These are phyloP conservation scores for Clarias gariepinus DNA, from an alignment of 2,113 vertebrate genomes.

Conservation along the genomic window DNA sequence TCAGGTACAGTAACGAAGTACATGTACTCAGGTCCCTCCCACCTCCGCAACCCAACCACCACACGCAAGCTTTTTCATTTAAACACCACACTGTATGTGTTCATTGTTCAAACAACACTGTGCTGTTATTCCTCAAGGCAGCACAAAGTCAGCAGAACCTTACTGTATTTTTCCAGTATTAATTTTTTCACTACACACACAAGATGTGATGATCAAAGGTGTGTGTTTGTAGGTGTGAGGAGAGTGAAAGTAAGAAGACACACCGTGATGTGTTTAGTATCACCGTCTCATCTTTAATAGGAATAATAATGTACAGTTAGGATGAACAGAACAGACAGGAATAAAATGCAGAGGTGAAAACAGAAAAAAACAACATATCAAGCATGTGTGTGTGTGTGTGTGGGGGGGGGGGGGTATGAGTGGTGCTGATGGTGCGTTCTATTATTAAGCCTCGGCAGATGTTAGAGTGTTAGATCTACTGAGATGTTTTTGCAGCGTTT, in stretches of 20 bases:
- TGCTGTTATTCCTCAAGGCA: too few species aligned
- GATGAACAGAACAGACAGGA: constrained; percentile 62
- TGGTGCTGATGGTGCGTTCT: constrained; percentile 11
- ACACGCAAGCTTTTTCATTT: too few species aligned
- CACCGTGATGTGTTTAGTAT: constrained; percentile 52
- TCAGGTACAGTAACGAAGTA: too few species aligned
- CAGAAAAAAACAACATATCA: constrained; percentile 56
- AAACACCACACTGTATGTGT: too few species aligned
- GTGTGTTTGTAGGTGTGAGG: background rate
- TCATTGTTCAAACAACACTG: too few species aligned
- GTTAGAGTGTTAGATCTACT: constrained; percentile 12
- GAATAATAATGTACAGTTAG: constrained; percentile 75
- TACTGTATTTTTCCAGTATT: too few species aligned
- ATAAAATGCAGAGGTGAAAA: constrained; percentile 62
- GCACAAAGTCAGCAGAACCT: too few species aligned
- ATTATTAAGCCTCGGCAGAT: background rate
- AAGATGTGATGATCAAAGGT: background rate
- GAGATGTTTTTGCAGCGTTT: constrained; percentile 3
- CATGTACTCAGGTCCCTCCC: too few species aligned
- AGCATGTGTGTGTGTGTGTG: constrained; percentile 14
- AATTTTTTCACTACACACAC: too few species aligned
- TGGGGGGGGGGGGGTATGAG: background rate
- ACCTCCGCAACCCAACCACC: too few species aligned
- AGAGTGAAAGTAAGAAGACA: background rate
- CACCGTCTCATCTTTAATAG: constrained; percentile 73